These are phyloP conservation scores for Lycocerus yunnanus DNA, from an alignment of 2,888 invertebrate genomes.

Conservation along the genomic window DNA sequence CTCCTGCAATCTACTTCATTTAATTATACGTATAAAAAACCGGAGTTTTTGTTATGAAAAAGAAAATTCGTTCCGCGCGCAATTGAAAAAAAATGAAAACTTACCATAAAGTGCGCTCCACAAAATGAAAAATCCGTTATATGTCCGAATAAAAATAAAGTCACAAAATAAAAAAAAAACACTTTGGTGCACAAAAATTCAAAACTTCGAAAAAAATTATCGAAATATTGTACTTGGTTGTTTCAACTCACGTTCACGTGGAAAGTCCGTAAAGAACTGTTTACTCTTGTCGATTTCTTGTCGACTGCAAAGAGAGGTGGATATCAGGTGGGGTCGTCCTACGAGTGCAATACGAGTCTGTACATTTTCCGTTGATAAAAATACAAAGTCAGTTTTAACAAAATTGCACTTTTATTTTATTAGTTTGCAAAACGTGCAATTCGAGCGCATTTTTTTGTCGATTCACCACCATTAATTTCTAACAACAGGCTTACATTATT, in stretches of 20 bases:
- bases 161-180: neutral
- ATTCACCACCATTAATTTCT: neutral
- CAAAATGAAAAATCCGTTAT: neutral
- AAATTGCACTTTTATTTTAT: neutral
- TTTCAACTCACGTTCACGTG: neutral
- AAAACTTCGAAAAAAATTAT: neutral
- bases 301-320: slow-evolving; percentile 24
- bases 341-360: slow-evolving; percentile 19
- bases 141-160: neutral
- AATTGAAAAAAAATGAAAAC: neutral
- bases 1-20: neutral
- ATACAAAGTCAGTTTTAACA: neutral
- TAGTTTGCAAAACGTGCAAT: neutral
- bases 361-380: neutral
- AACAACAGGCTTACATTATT: neutral
- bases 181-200: neutral
- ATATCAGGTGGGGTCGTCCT: slow-evolving; percentile 29
- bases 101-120: neutral
- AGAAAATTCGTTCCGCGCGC: neutral
- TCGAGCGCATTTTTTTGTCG: neutral
- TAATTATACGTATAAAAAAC: neutral
- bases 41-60: neutral
- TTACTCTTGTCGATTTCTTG: slow-evolving; percentile 38
- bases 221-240: neutral
- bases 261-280: slow-evolving; percentile 45